A percentile compares a stretch with the other conserved stretches of the same genome.
phyloP scores from a whole-genome alignment of 2,113 vertebrate species.

The Charadrius vociferus region DNA sequence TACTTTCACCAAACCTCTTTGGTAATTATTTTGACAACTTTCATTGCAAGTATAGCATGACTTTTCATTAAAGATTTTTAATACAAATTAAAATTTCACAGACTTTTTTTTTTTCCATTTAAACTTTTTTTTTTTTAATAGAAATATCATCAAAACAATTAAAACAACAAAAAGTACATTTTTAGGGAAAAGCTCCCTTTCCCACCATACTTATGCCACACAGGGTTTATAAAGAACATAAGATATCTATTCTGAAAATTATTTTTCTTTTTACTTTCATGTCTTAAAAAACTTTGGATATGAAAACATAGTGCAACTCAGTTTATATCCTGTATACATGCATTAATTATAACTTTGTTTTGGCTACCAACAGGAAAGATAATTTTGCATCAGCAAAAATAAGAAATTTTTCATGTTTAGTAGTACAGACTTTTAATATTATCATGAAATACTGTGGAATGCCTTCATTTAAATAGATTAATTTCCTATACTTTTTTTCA shows the following conservation, averaged over 20 bases:
- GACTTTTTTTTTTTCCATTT: not conserved
- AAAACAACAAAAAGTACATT: accelerated
- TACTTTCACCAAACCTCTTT: not conserved
- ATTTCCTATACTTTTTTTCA: not conserved
- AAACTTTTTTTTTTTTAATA: not conserved
- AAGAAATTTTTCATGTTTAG: not conserved
- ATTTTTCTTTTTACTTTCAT: not conserved
- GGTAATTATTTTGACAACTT: not conserved
- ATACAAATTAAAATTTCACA: not conserved
- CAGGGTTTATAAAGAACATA: not conserved
- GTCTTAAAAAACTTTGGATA: not conserved
- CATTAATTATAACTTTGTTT: not conserved
- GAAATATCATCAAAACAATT: not conserved
- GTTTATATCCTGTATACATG: not conserved
- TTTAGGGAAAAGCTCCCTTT: not conserved
- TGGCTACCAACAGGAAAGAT: not conserved
- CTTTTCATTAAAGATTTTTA: not conserved
- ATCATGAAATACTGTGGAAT: not conserved
- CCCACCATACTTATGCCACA: not conserved
- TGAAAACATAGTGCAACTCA: not conserved
- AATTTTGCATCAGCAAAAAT: not conserved
- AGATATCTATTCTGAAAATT: not conserved
- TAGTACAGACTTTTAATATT: not conserved
- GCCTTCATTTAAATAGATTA: not conserved
- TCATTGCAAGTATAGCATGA: not conserved